These are phyloP conservation scores for Acinonyx jubatus DNA, from an alignment of 2,113 vertebrate genomes.

Conservation along the genomic window DNA sequence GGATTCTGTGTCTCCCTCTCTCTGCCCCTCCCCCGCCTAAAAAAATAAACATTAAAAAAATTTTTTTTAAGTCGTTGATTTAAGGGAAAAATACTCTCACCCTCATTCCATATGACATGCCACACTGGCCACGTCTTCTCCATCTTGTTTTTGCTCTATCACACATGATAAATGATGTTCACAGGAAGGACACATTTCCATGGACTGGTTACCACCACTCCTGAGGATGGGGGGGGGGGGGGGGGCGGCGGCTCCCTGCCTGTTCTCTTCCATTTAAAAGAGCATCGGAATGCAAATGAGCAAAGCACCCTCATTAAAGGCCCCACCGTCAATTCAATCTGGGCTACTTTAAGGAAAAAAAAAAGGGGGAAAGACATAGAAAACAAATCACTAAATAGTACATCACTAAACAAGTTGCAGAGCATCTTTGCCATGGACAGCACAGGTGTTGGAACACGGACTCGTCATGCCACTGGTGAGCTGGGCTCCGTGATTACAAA, in stretches of 20 bases:
- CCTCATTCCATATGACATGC: background rate
- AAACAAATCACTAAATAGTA: no score
- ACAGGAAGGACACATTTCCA: background rate
- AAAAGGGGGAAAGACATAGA: rapidly evolving
- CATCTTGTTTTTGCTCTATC: background rate
- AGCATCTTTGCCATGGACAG: rapidly evolving
- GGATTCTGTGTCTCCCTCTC: no score
- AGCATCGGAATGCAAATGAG: background rate
- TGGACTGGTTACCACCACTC: background rate
- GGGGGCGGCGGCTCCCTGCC: no score
- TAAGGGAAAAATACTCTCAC: no score
- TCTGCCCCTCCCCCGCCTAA: no score
- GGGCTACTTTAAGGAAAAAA: background rate
- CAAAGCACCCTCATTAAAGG: background rate
- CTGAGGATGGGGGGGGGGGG: no score
- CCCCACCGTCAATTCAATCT: background rate
- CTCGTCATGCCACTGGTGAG: rapidly evolving
- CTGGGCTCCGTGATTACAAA: background rate
- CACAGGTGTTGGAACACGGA: background rate
- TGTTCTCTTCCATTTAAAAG: background rate
- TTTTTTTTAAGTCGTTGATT: no score
- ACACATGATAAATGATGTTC: background rate
- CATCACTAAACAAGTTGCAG: no score
- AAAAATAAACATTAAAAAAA: no score
- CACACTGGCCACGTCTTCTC: rapidly evolving